phyloP scores from a whole-genome alignment of 2,113 vertebrate genomes.

The Agelaius tricolor region DNA sequence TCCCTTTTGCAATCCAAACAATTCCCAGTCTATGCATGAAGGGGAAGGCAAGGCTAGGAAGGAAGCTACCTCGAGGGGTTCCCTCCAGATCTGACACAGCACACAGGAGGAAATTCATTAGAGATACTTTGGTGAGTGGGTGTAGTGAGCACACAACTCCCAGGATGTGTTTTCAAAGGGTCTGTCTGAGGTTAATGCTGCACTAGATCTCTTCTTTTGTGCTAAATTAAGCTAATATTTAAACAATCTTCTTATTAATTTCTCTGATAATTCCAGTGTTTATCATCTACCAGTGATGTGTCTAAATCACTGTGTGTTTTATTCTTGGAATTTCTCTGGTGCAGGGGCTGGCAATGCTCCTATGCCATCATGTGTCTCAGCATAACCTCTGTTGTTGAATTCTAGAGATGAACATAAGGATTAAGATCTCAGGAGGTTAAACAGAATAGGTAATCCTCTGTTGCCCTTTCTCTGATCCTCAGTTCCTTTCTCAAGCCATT shows the following conservation, averaged over 20 bases:
- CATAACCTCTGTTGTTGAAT: background rate
- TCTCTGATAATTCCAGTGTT: slow-evolving; percentile 25
- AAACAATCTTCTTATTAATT: slow-evolving; percentile 23
- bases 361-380: background rate
- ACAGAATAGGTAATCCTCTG: background rate
- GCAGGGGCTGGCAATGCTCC: background rate
- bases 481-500: background rate
- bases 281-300: background rate
- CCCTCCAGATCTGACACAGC: background rate
- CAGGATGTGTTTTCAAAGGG: slow-evolving; percentile 9
- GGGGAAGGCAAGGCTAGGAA: background rate
- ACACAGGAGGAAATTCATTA: slow-evolving; percentile 15
- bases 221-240: slow-evolving; percentile 51
- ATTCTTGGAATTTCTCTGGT: background rate
- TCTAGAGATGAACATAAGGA: background rate
- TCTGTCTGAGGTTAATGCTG: slow-evolving; percentile 48
- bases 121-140: background rate
- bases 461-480: background rate
- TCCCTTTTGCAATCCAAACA: background rate
- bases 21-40: background rate
- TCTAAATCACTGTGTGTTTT: background rate
- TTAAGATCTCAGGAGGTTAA: background rate
- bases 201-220: background rate
- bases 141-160: background rate
- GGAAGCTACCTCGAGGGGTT: background rate